Conservation (phyloP, 1,140 invertebrate genomes). For the Whitmania pigra region DNA sequence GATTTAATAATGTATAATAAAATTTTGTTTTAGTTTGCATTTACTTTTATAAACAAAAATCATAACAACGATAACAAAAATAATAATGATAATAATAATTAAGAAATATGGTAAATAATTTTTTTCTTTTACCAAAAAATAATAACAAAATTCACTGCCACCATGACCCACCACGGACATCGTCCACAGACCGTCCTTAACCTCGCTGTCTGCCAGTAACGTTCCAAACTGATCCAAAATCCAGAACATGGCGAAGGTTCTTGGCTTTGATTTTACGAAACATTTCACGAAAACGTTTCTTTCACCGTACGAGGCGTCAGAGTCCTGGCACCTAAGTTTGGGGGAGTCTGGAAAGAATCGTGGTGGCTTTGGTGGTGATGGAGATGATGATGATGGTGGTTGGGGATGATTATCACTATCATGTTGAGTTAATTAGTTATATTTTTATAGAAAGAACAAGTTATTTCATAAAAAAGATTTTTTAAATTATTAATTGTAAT, state of each 20-base stretch:
- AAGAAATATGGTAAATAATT: too few species aligned
- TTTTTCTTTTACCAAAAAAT: too few species aligned
- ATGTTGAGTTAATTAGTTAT: neutral
- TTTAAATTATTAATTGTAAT: too few species aligned
- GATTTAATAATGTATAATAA: too few species aligned
- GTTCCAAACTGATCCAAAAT: neutral
- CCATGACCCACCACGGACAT: neutral
- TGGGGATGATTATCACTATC: neutral
- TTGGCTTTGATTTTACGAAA: neutral
- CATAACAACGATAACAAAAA: too few species aligned
- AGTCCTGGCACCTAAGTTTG: neutral
- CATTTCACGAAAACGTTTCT: constrained; percentile 8
- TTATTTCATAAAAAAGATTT: too few species aligned
- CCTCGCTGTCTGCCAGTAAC: neutral
- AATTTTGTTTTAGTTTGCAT: too few species aligned
- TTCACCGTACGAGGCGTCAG: neutral
- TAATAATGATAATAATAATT: too few species aligned
- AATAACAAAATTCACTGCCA: too few species aligned
- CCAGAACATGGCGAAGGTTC: constrained; percentile 10
- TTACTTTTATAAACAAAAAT: too few species aligned
- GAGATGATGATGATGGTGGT: neutral
- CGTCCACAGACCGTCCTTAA: constrained; percentile 11
- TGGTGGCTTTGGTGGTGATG: neutral
- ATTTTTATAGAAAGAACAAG: neutral
- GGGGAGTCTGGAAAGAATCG: neutral